Base-by-base conservation (phyloP, 2,797 vertebrate genomes). In the Propithecus perrieri region DNA sequence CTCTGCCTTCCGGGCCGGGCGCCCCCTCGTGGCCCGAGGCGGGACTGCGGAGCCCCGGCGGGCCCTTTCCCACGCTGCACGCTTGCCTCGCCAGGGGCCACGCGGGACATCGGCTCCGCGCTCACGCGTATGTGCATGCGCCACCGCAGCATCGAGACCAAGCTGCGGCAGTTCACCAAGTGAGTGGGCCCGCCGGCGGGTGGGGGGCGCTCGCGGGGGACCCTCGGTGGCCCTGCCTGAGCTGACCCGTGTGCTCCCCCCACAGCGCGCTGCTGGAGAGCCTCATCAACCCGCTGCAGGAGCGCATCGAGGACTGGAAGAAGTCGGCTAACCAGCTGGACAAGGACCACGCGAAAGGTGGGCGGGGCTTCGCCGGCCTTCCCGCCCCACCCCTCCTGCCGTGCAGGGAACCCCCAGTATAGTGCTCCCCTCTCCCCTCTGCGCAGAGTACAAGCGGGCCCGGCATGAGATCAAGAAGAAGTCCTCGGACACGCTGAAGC, bases 381-480 rank as follows among this genome's bases (percentile, higher is more conserved):
- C 9, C 78, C 3, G 0, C 30, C 14, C 35, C 6, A 3, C 72
- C 9, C 0, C 18, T 9, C 50, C 10, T 2, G 1, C 33, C 1
- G 35, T 2, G 5, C 63, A 0, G 78, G 33, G 41, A 14, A 17
- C 14, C 41, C 53, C 38, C 7, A 0, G 57, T 18, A n/a, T 5
- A 74, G n/a, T 6, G 1, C 18, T 67, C 76, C 48, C 75, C 30
- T 96, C 33, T 91, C 67, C 28, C 98, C 33, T 20, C 15, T 46
- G 48, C 50, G 26, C 94, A 99, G 99, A 99, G 98, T 99, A 99
- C 98, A 99, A 99, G 89, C 98, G 99, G 83, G 99, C 99, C 67
- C 99, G 99, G 55, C 99, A 99, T 5, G 99, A 99, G 98, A 99
- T 99, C 95, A 99, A 99, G 98, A 99, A 99, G 94, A 99, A 99